phyloP scores from a whole-genome alignment of 2,113 vertebrate genomes.

The human region DNA sequence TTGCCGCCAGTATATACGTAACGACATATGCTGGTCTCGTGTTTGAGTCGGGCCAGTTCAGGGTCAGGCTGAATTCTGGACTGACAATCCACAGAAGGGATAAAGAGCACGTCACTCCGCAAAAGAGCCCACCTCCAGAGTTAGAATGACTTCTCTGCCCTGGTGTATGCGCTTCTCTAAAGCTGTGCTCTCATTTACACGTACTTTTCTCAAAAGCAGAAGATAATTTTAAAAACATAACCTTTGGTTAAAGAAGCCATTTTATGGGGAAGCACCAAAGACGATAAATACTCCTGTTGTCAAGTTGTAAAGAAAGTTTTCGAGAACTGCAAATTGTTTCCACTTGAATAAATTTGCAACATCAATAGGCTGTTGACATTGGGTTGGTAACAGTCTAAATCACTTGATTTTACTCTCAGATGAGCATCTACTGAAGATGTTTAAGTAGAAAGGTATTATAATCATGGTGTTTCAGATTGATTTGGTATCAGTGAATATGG shows the following conservation, averaged over 20 bases:
- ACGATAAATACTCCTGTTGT: background rate
- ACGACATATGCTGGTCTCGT: rapidly evolving
- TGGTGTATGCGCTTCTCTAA: background rate
- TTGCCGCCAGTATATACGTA: rapidly evolving
- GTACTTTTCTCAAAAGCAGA: background rate
- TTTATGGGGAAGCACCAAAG: background rate
- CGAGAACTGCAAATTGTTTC: background rate
- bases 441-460: background rate
- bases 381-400: background rate
- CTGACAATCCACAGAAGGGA: rapidly evolving
- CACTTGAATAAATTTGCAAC: background rate
- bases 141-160: background rate
- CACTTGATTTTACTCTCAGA: background rate
- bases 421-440: background rate
- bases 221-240: background rate
- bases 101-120: background rate
- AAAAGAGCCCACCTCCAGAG: background rate
- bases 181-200: background rate
- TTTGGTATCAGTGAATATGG: background rate
- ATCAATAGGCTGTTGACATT: background rate
- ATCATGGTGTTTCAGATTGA: background rate
- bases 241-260: background rate
- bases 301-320: background rate
- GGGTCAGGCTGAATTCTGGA: rapidly evolving
- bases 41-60: background rate